Conservation (phyloP, 2,888 invertebrate species). For the Amphimallon solstitiale region DNA sequence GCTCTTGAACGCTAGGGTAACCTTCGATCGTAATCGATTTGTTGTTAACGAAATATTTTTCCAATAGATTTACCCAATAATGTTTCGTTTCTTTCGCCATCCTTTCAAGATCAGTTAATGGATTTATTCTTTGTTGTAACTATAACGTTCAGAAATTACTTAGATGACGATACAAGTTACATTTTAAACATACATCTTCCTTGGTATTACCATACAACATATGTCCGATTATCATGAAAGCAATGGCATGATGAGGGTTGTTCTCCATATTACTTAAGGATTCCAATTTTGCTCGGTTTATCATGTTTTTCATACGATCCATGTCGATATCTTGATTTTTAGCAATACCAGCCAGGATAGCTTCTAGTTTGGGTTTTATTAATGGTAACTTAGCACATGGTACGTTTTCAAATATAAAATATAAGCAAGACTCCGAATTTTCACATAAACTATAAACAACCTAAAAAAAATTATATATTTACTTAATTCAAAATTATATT, state of each 20-base stretch:
- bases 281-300: slow-evolving; percentile 77
- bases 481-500: no score
- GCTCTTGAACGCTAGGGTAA: slow-evolving; percentile 72
- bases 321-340: slow-evolving; percentile 73
- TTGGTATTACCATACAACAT: slow-evolving; percentile 81
- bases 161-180: neutral
- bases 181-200: slow-evolving; percentile 70
- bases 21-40: slow-evolving; percentile 72
- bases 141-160: slow-evolving; percentile 52
- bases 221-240: slow-evolving; percentile 83
- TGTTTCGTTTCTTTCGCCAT: slow-evolving; percentile 70
- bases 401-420: slow-evolving; percentile 80
- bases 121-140: slow-evolving; percentile 77
- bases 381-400: slow-evolving; percentile 72
- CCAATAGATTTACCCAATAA: slow-evolving; percentile 79
- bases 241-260: slow-evolving; percentile 79
- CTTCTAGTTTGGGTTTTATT: slow-evolving; percentile 70
- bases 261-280: slow-evolving; percentile 78
- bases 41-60: slow-evolving; percentile 74
- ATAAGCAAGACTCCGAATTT: slow-evolving; percentile 77
- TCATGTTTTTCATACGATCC: slow-evolving; percentile 77
- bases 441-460: slow-evolving; percentile 76
- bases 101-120: slow-evolving; percentile 69
- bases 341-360: slow-evolving; percentile 64
- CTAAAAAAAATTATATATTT: slow-evolving; percentile 60